Evolutionary conservation across 2,888 invertebrate species (phyloP).

Genomic region (Helobdella robusta): DNA sequence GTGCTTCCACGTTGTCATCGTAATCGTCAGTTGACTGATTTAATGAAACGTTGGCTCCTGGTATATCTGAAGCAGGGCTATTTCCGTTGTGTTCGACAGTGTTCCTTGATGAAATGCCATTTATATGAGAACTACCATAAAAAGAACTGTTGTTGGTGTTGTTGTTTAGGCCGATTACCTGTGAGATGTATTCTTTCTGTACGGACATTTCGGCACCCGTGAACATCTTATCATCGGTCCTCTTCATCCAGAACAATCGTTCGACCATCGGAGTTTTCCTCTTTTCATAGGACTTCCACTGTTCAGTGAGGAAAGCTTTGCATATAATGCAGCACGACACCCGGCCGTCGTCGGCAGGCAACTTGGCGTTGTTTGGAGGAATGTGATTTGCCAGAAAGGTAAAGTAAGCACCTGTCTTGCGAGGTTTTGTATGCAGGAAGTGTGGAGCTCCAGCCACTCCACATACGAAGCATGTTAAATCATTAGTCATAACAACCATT

Average conservation of each 20-base stretch:
- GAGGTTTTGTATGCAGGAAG: slow-evolving; percentile 54
- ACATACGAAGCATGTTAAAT: slow-evolving; percentile 45
- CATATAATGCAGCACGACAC: slow-evolving; percentile 75
- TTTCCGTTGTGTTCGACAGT: too few relatives aligned
- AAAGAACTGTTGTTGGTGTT: slow-evolving; percentile 28
- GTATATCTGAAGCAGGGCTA: too few relatives aligned
- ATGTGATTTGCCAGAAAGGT: slow-evolving; percentile 83
- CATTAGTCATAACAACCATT: slow-evolving; percentile 6
- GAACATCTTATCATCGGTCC: slow-evolving; percentile 78
- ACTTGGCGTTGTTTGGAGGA: slow-evolving; percentile 63
- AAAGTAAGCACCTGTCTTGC: slow-evolving; percentile 62
- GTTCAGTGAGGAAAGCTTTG: slow-evolving; percentile 72
- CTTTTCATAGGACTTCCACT: slow-evolving; percentile 82
- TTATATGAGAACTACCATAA: not conserved
- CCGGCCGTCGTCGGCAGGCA: slow-evolving; percentile 45
- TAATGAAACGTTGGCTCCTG: too few relatives aligned
- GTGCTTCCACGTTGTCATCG: too few relatives aligned
- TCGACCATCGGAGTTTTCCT: slow-evolving; percentile 75
- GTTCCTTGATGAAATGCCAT: not conserved
- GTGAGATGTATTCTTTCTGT: slow-evolving; percentile 83
- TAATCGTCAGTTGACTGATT: too few relatives aligned
- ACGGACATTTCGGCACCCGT: slow-evolving; percentile 62
- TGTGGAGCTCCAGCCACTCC: slow-evolving; percentile 43
- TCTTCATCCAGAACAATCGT: slow-evolving; percentile 81
- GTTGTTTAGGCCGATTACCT: slow-evolving; percentile 58